phyloP scores from a whole-genome alignment of 2,113 vertebrate genomes.

The Sitta europaea region DNA sequence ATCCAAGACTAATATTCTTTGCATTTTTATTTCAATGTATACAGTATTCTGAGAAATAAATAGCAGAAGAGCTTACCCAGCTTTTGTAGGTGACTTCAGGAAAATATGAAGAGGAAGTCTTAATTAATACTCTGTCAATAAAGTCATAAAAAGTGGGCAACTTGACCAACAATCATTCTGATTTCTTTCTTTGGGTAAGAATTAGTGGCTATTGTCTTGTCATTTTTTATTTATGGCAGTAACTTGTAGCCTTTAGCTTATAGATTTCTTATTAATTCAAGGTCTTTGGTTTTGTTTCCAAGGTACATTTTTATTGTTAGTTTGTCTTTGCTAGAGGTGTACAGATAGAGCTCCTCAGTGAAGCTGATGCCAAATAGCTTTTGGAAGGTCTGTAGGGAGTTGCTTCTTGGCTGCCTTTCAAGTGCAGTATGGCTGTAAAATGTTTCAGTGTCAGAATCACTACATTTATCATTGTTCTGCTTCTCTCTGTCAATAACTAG shows the following conservation, averaged over 20 bases:
- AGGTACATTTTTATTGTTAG: neutral
- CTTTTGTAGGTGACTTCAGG: neutral
- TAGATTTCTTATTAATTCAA: constrained; percentile 2
- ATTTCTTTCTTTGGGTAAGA: neutral
- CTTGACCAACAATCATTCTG: neutral
- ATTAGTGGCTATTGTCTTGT: neutral
- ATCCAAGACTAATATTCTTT: neutral
- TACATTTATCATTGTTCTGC: neutral
- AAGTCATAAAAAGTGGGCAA: neutral
- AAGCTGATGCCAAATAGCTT: neutral
- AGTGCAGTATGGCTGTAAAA: neutral
- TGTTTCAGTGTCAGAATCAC: neutral
- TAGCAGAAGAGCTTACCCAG: neutral
- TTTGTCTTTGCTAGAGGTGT: constrained; percentile 1
- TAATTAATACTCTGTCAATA: neutral
- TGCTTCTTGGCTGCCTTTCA: constrained; percentile 31
- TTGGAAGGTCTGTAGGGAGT: constrained; percentile 32
- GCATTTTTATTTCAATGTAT: neutral
- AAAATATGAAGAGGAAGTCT: neutral
- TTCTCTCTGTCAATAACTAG: neutral
- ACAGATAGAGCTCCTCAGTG: neutral
- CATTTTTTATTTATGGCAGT: neutral
- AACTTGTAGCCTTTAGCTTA: neutral
- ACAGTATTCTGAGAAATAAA: neutral
- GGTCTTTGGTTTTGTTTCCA: neutral